Evolutionary conservation across 2,888 invertebrate genomes (phyloP), one percentile per base, ranked within the genome.

Genomic region (Spicauda simplicius): DNA sequence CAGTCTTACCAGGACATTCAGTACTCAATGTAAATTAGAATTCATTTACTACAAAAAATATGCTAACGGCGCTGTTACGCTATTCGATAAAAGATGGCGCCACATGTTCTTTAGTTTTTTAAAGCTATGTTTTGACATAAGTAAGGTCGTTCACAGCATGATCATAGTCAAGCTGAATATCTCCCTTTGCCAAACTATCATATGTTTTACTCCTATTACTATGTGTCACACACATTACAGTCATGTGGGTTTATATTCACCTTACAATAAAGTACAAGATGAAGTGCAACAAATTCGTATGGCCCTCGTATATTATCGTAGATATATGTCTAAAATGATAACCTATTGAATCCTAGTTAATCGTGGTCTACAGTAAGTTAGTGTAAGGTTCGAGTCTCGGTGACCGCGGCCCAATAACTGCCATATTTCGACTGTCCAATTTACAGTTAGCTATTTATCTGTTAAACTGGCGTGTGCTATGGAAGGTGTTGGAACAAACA

Each of bases 371-470:
- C 53, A 59, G 65, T 65, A 52, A 58, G 59, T 59, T 59, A 68
- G 20, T 58, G 52, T 53, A 52, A 18, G 52, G 67, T 69, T 53
- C 10, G n/a, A 20, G 50, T 48, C 41, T 16, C 41, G 37, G 60
- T 64, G 60, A 70, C 62, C 63, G 63, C 62, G 56, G 30, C 58
- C 64, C 66, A 57, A 53, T 70, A 75, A 84, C 87, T 86, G 88
- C 85, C 88, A 85, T 82, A 81, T 77, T 77, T 76, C 71, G 83
- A 83, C 80, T 84, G 83, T 80, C 77, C 79, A 68, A 73, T 75
- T 75, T 76, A 72, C 69, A 72, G 63, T 68, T 75, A 76, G 72
- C 60, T 50, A 60, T 20, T 41, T 56, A 57, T 64, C 12, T 50
- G 8, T 7, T 30, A 11, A 59, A 5, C 45, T 30, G 8, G 45